Percentiles rank a stretch among this genome's conserved stretches.
Conservation (phyloP, 2,113 vertebrate genomes). For the Plectropomus leopardus region DNA sequence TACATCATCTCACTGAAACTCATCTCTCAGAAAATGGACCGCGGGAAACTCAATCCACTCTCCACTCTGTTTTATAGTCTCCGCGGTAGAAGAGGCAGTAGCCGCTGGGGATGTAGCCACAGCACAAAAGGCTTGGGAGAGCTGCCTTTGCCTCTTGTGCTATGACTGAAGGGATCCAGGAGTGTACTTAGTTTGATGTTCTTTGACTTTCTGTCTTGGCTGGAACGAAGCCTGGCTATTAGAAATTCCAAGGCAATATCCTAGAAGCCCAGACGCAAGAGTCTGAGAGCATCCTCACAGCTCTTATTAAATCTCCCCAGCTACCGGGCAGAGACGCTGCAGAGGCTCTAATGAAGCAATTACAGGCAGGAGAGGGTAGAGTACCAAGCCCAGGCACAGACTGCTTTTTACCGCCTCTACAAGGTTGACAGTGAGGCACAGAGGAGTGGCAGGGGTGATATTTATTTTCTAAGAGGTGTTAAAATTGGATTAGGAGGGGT, state of each 20-base stretch:
- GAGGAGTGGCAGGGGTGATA: slow-evolving; percentile 30
- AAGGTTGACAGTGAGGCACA: slow-evolving; percentile 49
- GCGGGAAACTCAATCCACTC: slow-evolving; percentile 37
- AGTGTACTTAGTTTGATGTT: slow-evolving; percentile 64
- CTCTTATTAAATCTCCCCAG: slow-evolving; percentile 78
- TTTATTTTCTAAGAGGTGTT: slow-evolving; percentile 50
- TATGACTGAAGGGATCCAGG: slow-evolving; percentile 38
- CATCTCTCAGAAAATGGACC: slow-evolving; percentile 46
- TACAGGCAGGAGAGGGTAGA: slow-evolving; percentile 61
- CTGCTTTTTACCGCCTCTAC: slow-evolving; percentile 29
- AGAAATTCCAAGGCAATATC: slow-evolving; percentile 78
- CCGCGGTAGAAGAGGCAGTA: slow-evolving; percentile 7
- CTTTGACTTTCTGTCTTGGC: slow-evolving; percentile 69
- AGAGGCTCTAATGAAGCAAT: slow-evolving; percentile 74
- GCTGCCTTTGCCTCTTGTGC: slow-evolving; percentile 16
- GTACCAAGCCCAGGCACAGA: not conserved
- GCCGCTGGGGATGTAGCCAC: slow-evolving; percentile 33
- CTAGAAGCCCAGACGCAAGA: slow-evolving; percentile 66
- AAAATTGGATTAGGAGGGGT: slow-evolving; percentile 33
- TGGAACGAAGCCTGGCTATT: slow-evolving; percentile 70
- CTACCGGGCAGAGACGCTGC: slow-evolving; percentile 66
- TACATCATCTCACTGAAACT: slow-evolving; percentile 27
- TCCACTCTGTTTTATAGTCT: slow-evolving; percentile 36
- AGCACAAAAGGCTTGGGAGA: slow-evolving; percentile 41
- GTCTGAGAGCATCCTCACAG: slow-evolving; percentile 57